These are phyloP conservation scores for Echiichthys vipera DNA, from an alignment of 2,797 vertebrate genomes.

Conservation along the genomic window DNA sequence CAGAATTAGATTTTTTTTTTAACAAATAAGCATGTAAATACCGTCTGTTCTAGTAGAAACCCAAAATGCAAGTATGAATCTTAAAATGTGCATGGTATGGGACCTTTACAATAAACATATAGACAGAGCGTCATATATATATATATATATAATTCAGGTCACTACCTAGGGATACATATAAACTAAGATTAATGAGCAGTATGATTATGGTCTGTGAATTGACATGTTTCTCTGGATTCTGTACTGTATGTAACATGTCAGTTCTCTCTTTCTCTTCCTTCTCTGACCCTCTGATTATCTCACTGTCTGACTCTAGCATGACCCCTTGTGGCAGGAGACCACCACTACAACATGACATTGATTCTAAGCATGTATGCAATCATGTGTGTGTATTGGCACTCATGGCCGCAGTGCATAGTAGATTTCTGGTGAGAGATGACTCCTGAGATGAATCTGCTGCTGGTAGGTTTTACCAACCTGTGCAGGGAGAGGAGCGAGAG, in stretches of 20 bases:
- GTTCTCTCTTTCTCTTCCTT: neutral
- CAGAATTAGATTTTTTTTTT: too few species aligned
- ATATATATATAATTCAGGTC: neutral
- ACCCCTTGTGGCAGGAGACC: constrained; percentile 47
- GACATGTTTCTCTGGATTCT: neutral
- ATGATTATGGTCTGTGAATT: neutral
- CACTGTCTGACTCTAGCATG: constrained; percentile 19
- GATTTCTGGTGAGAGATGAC: constrained; percentile 1
- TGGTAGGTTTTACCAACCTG: neutral
- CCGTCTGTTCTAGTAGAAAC: too few species aligned
- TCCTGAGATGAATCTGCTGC: neutral
- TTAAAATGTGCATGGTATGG: too few species aligned
- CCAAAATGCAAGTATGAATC: too few species aligned
- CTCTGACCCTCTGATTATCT: neutral
- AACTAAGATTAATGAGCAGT: neutral
- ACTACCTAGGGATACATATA: neutral
- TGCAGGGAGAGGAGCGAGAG: neutral
- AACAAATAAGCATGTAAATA: too few species aligned
- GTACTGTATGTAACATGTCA: neutral
- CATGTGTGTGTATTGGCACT: neutral
- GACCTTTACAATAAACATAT: too few species aligned
- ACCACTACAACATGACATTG: neutral
- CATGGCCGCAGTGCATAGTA: neutral
- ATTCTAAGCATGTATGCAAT: neutral
- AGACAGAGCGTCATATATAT: too few species aligned